These are phyloP conservation scores for Lamproptera curius DNA, from an alignment of 2,888 invertebrate genomes.

Conservation along the genomic window DNA sequence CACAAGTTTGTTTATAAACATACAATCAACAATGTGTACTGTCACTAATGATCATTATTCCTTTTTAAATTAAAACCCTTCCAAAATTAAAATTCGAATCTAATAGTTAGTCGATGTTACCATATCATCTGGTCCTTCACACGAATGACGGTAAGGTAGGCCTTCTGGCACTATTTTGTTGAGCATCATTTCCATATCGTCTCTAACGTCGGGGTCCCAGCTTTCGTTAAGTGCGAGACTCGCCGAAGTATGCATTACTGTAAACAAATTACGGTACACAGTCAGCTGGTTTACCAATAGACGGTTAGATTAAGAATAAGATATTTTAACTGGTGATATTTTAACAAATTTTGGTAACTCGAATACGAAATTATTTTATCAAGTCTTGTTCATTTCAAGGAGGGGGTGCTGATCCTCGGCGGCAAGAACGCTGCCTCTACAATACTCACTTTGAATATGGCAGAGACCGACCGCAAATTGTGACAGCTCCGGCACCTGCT, in stretches of 20 bases:
- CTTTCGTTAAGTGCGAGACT: slow-evolving; percentile 98
- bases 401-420: slow-evolving; percentile 45
- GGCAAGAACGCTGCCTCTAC: slow-evolving; percentile 46
- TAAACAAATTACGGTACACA: slow-evolving; percentile 49
- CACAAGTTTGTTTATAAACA: slow-evolving; percentile 21
- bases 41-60: not conserved
- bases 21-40: slow-evolving; percentile 9
- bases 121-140: slow-evolving; percentile 99
- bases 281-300: slow-evolving; percentile 21
- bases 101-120: slow-evolving; percentile 75
- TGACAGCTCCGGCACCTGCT: slow-evolving; percentile 95
- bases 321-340: too few species aligned
- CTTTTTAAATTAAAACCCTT: slow-evolving; percentile 4
- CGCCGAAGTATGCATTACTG: slow-evolving; percentile 98
- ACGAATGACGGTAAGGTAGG: slow-evolving; percentile 96
- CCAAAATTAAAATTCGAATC: not conserved
- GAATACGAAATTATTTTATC: slow-evolving; percentile 23
- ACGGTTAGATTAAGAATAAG: too few species aligned
- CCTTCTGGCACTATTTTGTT: slow-evolving; percentile 99
- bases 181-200: slow-evolving; percentile 99
- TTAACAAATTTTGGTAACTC: too few species aligned
- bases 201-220: slow-evolving; percentile 98
- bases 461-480: slow-evolving; percentile 97
- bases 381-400: slow-evolving; percentile 32
- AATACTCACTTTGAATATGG: slow-evolving; percentile 96